Evolutionary conservation across 2,888 invertebrate species (phyloP), one percentile per base, ranked within the genome.

Genomic region (Melanargia galathea): DNA sequence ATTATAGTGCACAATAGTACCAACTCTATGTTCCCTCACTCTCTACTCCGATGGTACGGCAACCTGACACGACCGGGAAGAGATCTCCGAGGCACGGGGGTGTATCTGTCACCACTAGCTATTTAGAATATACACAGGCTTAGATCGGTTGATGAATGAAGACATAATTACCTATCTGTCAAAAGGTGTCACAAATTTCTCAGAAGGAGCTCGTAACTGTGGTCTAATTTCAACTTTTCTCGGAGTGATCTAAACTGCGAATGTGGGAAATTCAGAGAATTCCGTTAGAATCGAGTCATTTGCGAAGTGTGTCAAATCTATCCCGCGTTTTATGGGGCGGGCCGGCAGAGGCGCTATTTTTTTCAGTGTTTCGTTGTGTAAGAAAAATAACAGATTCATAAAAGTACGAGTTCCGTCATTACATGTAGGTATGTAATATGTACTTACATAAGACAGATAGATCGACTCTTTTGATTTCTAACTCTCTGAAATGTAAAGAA

Each of bases 261-360:
- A 18, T 48, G 48, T 30, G 33, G 30, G 51, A 13, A 43, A 51
- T 60, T 43, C 43, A 22, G 26, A 30, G 60, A 52, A 60, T 38
- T 49, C 11, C 11, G 59, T 40, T 60, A 52, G 40, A 60, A 60
- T 60, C 40, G 5, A 38, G 30, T 30, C 51, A 60, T 45, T 60
- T 43, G 51, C 60, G 40, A 60, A 52, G 22, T 51, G 51, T 60
- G 60, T 60, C 60, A 52, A 51, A 52, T 51, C 43, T 51, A 38
- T 38, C 2, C 38, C 5, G n/a, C 38, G 13, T 38, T 38, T 38
- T n/a, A 38, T 38, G 38, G 38, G 13, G 4, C 38, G n/a, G n/a
- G n/a, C n/a, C n/a, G n/a, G n/a, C n/a, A 38, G 0, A 6, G 13
- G 38, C n/a, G 38, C 13, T 38, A 38, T 13, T 38, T 38, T 38